phyloP scores from a whole-genome alignment of 2,797 vertebrate genomes.

The Gallinago nigripennis region DNA sequence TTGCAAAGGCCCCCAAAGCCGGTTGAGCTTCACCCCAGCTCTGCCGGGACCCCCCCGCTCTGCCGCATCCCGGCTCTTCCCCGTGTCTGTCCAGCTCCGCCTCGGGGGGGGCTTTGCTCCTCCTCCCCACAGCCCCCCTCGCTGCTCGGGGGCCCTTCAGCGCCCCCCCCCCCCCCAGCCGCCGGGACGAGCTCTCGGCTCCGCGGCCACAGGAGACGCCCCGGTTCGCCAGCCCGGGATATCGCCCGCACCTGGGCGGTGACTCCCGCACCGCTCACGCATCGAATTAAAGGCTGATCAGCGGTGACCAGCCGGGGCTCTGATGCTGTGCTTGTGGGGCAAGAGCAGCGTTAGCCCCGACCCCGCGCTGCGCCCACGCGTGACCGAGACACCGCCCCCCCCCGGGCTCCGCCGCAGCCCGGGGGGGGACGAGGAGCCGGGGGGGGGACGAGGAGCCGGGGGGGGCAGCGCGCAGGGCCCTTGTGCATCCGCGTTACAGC shows the following conservation, averaged over 20 bases:
- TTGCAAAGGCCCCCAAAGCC: no score
- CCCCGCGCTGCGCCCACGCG: neutral
- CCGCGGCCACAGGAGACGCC: neutral
- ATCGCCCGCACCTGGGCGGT: neutral
- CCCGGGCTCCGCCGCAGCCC: neutral
- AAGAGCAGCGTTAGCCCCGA: neutral
- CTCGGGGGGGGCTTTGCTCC: neutral
- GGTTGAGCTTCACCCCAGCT: no score
- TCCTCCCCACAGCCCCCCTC: neutral
- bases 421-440: neutral
- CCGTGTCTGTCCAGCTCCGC: neutral
- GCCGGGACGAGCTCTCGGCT: no score
- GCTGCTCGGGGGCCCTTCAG: neutral
- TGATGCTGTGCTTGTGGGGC: neutral
- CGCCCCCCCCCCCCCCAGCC: no score
- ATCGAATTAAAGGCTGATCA: neutral
- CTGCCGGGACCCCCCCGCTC: neutral
- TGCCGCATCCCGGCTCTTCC: neutral
- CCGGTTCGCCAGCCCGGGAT: neutral
- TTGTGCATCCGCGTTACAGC: neutral
- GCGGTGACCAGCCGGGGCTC: neutral
- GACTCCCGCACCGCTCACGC: neutral
- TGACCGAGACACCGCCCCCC: neutral
- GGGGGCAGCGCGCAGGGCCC: accelerated
- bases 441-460: neutral